phyloP scores from a whole-genome alignment of 2,113 vertebrate species.

The Herpetotheres cachinnans region DNA sequence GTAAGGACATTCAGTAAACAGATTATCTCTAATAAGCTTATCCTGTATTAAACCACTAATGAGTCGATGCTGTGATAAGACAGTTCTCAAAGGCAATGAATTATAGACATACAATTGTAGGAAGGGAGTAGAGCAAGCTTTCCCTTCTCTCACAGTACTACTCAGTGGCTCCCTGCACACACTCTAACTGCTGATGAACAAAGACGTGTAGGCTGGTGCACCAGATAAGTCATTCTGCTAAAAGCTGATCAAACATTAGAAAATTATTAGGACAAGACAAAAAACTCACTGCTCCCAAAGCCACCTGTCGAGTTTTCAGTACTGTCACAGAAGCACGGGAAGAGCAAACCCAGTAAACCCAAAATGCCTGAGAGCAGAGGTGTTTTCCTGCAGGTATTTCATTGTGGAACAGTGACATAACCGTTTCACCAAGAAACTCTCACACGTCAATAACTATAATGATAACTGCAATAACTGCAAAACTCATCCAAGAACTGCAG shows the following conservation, averaged over 20 bases:
- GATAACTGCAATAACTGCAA: not conserved
- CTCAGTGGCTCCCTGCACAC: not conserved
- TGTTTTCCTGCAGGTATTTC: not conserved
- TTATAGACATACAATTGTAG: constrained; percentile 15
- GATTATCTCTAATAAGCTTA: constrained; percentile 68
- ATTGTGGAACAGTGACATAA: not conserved
- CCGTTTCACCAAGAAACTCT: not conserved
- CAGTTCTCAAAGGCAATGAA: constrained; percentile 63
- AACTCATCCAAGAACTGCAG: not conserved
- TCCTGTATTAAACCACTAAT: constrained; percentile 62
- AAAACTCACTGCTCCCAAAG: not conserved
- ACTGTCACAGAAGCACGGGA: not conserved
- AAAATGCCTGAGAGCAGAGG: not conserved
- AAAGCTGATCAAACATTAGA: not conserved
- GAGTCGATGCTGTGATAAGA: constrained; percentile 58
- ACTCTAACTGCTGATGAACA: not conserved
- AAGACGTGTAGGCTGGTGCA: not conserved
- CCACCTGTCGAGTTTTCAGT: not conserved
- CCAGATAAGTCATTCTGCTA: not conserved
- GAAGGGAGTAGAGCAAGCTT: not conserved
- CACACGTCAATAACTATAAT: not conserved
- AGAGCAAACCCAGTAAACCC: not conserved
- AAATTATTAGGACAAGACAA: not conserved
- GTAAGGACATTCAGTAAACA: constrained; percentile 36
- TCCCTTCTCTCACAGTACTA: not conserved